Base-by-base conservation (phyloP, 1,140 invertebrate species). In the Pseudomyrmex concolor region DNA sequence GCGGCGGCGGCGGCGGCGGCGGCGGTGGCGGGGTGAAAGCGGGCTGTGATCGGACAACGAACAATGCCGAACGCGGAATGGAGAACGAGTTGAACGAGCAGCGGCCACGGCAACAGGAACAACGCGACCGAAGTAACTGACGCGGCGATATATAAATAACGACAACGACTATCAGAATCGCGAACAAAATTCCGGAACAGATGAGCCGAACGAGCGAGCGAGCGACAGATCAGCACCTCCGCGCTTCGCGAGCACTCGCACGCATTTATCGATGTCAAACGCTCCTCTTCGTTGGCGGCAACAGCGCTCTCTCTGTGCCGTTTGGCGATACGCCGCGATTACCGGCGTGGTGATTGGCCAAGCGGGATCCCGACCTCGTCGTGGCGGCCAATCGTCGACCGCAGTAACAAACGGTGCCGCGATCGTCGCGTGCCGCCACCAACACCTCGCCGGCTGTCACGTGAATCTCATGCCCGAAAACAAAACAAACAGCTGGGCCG, bases 191-290 rank as follows among this genome's bases (percentile, higher is more conserved):
- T 55, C 17, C 22, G 50, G 51, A 34, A 77, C 71, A 57, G 34
- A 19, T 54, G 62, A 71, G 19, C 51, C 83, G 72, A 85, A 83
- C 90, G 89, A 86, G 89, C 86, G 90, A 88, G 87, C 89, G 87
- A 90, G 87, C 89, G 88, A 92, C 87, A 90, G 89, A 87, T 85
- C 90, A 83, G 43, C 85, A 92, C 88, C 89, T 92, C 91, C 90
- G 86, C 91, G 90, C 91, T 91, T 92, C 90, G 91, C 92, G 89
- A 93, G 89, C 89, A 92, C 92, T 92, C 93, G 92, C 92, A 93
- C 92, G 92, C 92, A 91, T 93, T 94, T 93, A 93, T 93, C 93
- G 92, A 94, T 93, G 92, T 93, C 92, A 93, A 93, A 92, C 89
- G 92, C 90, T 90, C 91, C 91, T 87, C 90, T 89, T 34, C 34